Conservation (phyloP, 2,113 vertebrate genomes). For the Thymallus thymallus region DNA sequence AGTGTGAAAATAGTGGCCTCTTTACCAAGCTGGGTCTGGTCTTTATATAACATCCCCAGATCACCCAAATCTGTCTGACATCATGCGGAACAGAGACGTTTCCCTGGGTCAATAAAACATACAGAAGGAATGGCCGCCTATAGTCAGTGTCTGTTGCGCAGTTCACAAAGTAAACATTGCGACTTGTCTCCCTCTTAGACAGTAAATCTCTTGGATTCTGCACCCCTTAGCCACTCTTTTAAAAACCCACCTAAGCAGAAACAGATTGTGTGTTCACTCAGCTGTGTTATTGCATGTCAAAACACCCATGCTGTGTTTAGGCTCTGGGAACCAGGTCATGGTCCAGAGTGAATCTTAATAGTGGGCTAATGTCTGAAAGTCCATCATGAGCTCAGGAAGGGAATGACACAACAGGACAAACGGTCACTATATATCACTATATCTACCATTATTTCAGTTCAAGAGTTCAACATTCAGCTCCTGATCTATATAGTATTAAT, state of each 20-base stretch:
- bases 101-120: background rate
- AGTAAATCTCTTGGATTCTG: background rate
- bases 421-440: too few relatives aligned
- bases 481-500: too few relatives aligned
- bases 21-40: too few relatives aligned
- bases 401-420: background rate
- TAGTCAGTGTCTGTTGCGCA: background rate
- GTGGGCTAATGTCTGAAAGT: background rate
- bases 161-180: background rate
- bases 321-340: background rate
- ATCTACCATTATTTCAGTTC: too few relatives aligned
- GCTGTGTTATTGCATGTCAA: background rate
- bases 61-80: background rate
- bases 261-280: slow-evolving; percentile 5
- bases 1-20: too few relatives aligned
- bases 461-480: too few relatives aligned
- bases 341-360: background rate
- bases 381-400: background rate
- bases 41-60: too few relatives aligned
- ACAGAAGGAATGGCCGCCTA: background rate
- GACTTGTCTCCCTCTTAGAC: background rate
- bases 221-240: background rate
- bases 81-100: background rate
- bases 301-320: background rate
- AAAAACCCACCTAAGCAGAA: slow-evolving; percentile 7